Evolutionary conservation across 1,140 invertebrate genomes (phyloP).

Genomic region (Gryllus bimaculatus): DNA sequence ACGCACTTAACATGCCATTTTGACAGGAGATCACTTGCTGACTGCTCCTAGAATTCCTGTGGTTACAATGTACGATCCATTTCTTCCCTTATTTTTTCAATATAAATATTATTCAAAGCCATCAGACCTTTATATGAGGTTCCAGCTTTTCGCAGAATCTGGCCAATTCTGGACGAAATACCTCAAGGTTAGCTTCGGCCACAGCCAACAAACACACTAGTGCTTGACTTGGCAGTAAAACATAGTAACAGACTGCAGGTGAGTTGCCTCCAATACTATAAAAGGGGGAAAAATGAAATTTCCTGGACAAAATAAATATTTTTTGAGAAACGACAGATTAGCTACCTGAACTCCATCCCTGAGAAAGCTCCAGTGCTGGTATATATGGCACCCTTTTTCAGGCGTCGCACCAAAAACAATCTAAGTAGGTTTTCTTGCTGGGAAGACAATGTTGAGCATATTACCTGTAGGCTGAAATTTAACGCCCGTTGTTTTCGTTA

Average conservation of each 20-base stretch:
- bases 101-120: too few species aligned
- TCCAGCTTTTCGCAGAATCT: slow-evolving; percentile 18
- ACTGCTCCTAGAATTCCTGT: not conserved
- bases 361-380: slow-evolving; percentile 20
- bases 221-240: slow-evolving; percentile 14
- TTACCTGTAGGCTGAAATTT: not conserved
- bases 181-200: slow-evolving; percentile 18
- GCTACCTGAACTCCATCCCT: slow-evolving; percentile 22
- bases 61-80: too few species aligned
- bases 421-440: slow-evolving; percentile 19
- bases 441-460: slow-evolving; percentile 9
- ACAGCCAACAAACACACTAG: slow-evolving; percentile 16
- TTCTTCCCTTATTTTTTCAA: too few species aligned
- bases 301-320: not conserved
- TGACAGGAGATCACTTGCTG: slow-evolving; percentile 8
- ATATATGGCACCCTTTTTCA: slow-evolving; percentile 21
- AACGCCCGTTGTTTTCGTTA: too few species aligned
- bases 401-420: slow-evolving; percentile 19
- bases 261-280: slow-evolving; percentile 1
- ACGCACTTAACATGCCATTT: slow-evolving; percentile 18
- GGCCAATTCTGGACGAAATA: slow-evolving; percentile 19
- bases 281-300: not conserved
- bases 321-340: not conserved
- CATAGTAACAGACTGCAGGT: slow-evolving; percentile 21
- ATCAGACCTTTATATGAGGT: not conserved